Evolutionary conservation across 1,140 invertebrate species (phyloP).

Genomic region (Patella vulgata): DNA sequence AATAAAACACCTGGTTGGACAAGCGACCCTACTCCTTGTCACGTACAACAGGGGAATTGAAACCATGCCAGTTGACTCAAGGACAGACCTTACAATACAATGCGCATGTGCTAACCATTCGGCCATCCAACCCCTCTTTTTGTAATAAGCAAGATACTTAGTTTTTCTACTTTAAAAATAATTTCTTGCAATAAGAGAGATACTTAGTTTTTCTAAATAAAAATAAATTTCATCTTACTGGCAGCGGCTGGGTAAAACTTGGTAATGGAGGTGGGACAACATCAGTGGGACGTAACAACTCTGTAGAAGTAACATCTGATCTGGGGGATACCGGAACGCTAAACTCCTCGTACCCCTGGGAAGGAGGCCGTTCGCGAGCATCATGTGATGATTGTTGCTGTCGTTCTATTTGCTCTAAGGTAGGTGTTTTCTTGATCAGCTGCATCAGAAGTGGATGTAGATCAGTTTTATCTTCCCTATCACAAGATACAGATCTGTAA

Average conservation of each 20-base stretch:
- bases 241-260: not conserved
- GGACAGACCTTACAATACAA: no score
- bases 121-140: no score
- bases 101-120: no score
- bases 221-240: not conserved
- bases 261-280: not conserved
- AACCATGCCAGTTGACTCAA: no score
- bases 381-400: conserved; percentile 71
- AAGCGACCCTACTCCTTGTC: no score
- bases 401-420: conserved; percentile 88
- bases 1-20: no score
- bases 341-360: not conserved
- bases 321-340: not conserved
- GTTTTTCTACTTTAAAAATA: not conserved
- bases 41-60: no score
- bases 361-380: not conserved
- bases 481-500: conserved; percentile 39
- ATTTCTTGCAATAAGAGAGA: not conserved
- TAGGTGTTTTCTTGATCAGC: conserved; percentile 83
- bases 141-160: no score
- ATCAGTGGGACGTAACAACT: not conserved
- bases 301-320: not conserved
- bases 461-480: conserved; percentile 73
- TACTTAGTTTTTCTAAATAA: not conserved
- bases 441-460: conserved; percentile 83